Percentiles rank a stretch among this genome's conserved stretches.
Conservation (phyloP, 2,797 vertebrate genomes). For the Sphaeramia orbicularis region DNA sequence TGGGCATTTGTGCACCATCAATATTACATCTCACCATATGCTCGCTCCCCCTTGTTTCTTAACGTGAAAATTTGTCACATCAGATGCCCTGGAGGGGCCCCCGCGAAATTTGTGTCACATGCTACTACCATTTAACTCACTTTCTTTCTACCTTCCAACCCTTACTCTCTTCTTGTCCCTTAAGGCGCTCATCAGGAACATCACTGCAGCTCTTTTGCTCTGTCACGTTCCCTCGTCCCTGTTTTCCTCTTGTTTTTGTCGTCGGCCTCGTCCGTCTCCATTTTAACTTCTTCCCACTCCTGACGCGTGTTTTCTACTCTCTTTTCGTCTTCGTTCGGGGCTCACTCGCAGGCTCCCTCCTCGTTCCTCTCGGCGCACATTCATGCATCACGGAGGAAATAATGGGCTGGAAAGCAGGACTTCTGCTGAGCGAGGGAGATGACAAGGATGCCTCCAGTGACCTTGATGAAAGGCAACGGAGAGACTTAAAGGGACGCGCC, state of each 20-base stretch:
- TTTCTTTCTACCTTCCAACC: conserved; percentile 14
- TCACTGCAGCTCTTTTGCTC: conserved; percentile 35
- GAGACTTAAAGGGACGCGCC: not conserved
- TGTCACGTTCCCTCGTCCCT: conserved; percentile 43
- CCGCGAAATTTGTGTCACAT: conserved; percentile 54
- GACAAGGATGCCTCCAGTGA: conserved; percentile 19
- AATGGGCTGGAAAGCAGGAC: conserved; percentile 22
- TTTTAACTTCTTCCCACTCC: conserved; percentile 49
- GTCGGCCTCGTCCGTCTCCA: conserved; percentile 41
- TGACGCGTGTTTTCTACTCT: conserved; percentile 17
- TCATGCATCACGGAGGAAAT: conserved; percentile 38
- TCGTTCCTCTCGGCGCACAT: conserved; percentile 19
- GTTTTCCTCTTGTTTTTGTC: conserved; percentile 25
- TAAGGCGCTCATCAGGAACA: conserved; percentile 47
- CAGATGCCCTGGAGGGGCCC: conserved; percentile 63
- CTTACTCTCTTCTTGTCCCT: conserved; percentile 33
- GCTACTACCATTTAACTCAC: conserved; percentile 51
- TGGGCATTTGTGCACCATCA: conserved; percentile 58
- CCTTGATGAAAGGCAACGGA: conserved; percentile 21
- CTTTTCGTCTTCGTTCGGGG: not conserved
- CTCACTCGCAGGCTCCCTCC: not conserved
- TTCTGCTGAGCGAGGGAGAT: conserved; percentile 11
- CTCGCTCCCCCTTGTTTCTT: conserved; percentile 50
- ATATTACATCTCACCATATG: conserved; percentile 75
- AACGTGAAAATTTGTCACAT: conserved; percentile 63